Base-by-base conservation (phyloP, 2,888 invertebrate species). In the Drosophila algonquin region DNA sequence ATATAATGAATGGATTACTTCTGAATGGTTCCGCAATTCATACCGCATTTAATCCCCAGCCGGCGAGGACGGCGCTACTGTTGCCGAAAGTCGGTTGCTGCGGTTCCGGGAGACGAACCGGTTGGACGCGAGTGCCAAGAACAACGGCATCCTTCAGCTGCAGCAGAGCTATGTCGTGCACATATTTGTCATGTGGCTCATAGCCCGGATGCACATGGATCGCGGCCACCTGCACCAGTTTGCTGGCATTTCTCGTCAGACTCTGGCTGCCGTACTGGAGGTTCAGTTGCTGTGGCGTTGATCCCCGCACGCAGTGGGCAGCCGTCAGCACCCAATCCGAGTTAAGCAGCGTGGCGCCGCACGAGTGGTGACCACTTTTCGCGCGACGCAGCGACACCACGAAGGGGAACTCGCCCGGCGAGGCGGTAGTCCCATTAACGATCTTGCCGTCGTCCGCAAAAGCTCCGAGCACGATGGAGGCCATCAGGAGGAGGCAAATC, bases 31-130 rank as follows among this genome's bases (percentile, higher is more conserved):
- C 10, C 2, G 14, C 44, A 16, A 3, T 24, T 72, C 84, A 65
- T 67, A 90, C 91, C 80, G 83, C 86, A 81, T 91, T 91, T 3
- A 90, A 60, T 1, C 92, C 93, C 93, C 92, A 92, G 16, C 92
- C 92, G n/a, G 90, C 78, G 2, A 92, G 75, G 1, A 79, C 68
- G 10, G 84, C 92, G n/a, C 76, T 71, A 24, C 73, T 74, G 44
- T 84, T 81, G 8, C 53, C 81, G 8, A 71, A 60, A 4, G 84
- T 89, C 0, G 55, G 32, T 46, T 83, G 80, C 48, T 64, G 50
- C 7, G 85, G 82, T 65, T 77, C 73, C 0, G 91, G 91, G 40
- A 91, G 57, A 2, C 75, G 85, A 1, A 91, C 85, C 0, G 90
- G 87, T 30, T 81, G 80, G 44, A 90, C 90, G 7, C 56, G 71